Conservation (phyloP, 2,113 vertebrate genomes). For the Phalacrocorax pelagicus region DNA sequence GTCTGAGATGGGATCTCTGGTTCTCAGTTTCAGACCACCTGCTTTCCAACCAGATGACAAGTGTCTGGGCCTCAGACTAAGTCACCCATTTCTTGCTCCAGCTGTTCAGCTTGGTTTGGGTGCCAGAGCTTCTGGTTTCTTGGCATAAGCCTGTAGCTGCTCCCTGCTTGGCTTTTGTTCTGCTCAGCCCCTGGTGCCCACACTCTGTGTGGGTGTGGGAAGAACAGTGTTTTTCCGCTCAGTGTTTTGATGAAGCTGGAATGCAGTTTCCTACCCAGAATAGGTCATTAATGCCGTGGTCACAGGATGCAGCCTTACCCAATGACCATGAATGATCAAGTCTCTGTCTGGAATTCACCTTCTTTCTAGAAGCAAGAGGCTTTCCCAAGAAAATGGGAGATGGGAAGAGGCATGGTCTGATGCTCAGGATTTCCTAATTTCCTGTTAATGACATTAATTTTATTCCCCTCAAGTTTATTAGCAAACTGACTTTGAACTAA, state of each 20-base stretch:
- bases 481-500: neutral
- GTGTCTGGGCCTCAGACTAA: neutral
- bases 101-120: conserved; percentile 21
- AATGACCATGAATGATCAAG: neutral
- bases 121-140: conserved; percentile 16
- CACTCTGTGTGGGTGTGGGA: conserved; percentile 23
- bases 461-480: neutral
- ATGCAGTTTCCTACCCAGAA: conserved; percentile 53
- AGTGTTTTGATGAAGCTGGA: conserved; percentile 66
- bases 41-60: neutral
- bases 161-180: conserved; percentile 50
- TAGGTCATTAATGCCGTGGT: conserved; percentile 28
- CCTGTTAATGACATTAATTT: neutral
- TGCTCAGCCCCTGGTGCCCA: conserved; percentile 23
- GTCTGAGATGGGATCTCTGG: neutral
- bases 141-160: conserved; percentile 2
- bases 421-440: conserved; percentile 16
- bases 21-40: neutral
- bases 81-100: neutral
- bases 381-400: conserved; percentile 19
- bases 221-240: conserved; percentile 60
- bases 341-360: neutral
- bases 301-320: conserved; percentile 30
- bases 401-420: neutral
- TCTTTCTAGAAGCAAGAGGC: neutral